A percentile compares a stretch with the other conserved stretches of the same genome.
These are phyloP conservation scores for Chaetophractus vellerosus DNA, from an alignment of 2,797 vertebrate genomes.

Conservation along the genomic window DNA sequence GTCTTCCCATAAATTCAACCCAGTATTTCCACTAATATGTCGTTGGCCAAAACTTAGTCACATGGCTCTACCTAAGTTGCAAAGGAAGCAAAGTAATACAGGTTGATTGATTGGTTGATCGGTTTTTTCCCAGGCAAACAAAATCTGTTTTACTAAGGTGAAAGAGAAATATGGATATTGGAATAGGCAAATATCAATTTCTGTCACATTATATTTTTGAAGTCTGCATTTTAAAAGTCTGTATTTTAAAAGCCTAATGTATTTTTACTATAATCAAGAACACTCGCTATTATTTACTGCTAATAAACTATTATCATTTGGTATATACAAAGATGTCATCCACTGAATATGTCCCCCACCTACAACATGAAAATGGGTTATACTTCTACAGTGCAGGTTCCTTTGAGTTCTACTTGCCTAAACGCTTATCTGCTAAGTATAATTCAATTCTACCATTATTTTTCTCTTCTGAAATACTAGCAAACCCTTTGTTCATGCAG, in stretches of 20 bases:
- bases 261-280: constrained; percentile 17
- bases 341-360: background rate
- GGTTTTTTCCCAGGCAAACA: background rate
- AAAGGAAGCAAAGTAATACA: background rate
- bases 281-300: background rate
- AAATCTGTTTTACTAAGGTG: background rate
- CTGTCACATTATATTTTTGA: background rate
- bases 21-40: background rate
- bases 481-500: background rate
- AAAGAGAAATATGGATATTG: background rate
- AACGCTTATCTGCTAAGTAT: background rate
- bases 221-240: constrained; percentile 2
- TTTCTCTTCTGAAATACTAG: background rate
- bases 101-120: background rate
- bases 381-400: background rate
- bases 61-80: background rate
- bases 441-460: background rate
- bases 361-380: background rate
- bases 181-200: background rate
- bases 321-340: background rate
- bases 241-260: background rate
- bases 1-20: background rate
- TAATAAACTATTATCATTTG: background rate
- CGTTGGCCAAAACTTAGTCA: constrained; percentile 24
- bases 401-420: background rate